These are phyloP conservation scores for Candoia aspera DNA, from an alignment of 2,113 vertebrate genomes.

Conservation along the genomic window DNA sequence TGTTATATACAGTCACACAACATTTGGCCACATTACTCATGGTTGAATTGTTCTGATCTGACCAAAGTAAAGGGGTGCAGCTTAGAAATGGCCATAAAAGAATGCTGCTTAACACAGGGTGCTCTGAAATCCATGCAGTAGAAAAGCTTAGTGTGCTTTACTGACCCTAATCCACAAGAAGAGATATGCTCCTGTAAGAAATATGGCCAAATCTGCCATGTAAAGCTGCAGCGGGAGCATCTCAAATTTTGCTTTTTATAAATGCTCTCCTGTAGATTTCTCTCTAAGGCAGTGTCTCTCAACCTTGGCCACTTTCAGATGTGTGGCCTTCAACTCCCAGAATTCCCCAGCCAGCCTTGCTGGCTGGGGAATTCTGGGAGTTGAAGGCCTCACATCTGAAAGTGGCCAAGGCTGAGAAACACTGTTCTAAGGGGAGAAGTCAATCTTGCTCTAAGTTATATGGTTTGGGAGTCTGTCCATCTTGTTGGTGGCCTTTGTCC, in stretches of 20 bases:
- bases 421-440: background rate
- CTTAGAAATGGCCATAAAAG: background rate
- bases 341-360: too few relatives aligned
- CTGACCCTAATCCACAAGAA: background rate
- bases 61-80: background rate
- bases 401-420: too few relatives aligned
- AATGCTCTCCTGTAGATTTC: background rate
- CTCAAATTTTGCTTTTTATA: background rate
- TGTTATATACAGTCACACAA: background rate
- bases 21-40: background rate
- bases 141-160: background rate
- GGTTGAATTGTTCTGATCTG: background rate
- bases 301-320: too few relatives aligned
- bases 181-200: background rate
- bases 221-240: background rate
- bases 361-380: too few relatives aligned
- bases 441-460: background rate
- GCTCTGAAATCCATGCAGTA: background rate
- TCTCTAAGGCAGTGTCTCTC: background rate
- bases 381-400: too few relatives aligned
- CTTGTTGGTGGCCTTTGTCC: background rate
- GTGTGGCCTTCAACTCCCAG: too few relatives aligned
- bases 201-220: background rate
- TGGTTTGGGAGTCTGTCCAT: background rate
- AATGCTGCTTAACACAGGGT: background rate